Evolutionary conservation across 2,888 invertebrate species (phyloP).

Genomic region (Cephus spinipes): DNA sequence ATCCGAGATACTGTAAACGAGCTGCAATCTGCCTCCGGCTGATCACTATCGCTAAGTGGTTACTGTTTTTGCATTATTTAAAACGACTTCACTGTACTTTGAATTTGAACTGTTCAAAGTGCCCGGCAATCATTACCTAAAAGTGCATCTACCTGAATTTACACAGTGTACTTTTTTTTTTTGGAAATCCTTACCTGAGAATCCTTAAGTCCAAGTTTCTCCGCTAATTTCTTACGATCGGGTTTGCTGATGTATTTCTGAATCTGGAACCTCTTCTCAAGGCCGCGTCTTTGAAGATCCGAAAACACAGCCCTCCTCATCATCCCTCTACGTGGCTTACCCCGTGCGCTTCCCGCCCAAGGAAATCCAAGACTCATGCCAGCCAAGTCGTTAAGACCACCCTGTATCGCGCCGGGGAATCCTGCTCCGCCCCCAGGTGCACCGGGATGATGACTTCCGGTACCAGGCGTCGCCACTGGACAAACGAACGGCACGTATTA

Average conservation of each 20-base stretch:
- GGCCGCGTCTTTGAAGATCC: slow-evolving; percentile 93
- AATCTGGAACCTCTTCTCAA: slow-evolving; percentile 95
- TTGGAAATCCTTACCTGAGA: slow-evolving; percentile 83
- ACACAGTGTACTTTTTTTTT: background rate
- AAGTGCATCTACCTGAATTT: background rate
- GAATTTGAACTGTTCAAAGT: slow-evolving; percentile 8
- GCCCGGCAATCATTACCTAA: slow-evolving; percentile 1
- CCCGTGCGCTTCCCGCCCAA: slow-evolving; percentile 91
- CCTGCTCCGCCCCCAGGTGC: slow-evolving; percentile 52
- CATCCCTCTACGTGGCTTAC: slow-evolving; percentile 96
- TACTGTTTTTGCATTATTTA: background rate
- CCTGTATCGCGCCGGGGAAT: slow-evolving; percentile 58
- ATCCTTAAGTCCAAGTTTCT: slow-evolving; percentile 95
- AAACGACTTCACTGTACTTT: background rate
- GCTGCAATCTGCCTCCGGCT: background rate
- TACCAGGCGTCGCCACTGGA: slow-evolving; percentile 67
- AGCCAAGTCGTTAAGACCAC: slow-evolving; percentile 57
- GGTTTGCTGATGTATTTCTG: slow-evolving; percentile 99
- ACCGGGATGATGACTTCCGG: slow-evolving; percentile 64
- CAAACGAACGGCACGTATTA: slow-evolving; percentile 10
- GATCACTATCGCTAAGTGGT: background rate
- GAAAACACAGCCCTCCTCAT: slow-evolving; percentile 97
- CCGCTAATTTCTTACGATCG: slow-evolving; percentile 96
- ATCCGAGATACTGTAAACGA: background rate
- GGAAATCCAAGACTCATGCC: slow-evolving; percentile 75